A percentile compares a stretch with the other conserved stretches of the same genome.
Evolutionary conservation across 53 echinoderm and acorn worm species (phyloP).

Genomic region (Mesocentrotus franciscanus): DNA sequence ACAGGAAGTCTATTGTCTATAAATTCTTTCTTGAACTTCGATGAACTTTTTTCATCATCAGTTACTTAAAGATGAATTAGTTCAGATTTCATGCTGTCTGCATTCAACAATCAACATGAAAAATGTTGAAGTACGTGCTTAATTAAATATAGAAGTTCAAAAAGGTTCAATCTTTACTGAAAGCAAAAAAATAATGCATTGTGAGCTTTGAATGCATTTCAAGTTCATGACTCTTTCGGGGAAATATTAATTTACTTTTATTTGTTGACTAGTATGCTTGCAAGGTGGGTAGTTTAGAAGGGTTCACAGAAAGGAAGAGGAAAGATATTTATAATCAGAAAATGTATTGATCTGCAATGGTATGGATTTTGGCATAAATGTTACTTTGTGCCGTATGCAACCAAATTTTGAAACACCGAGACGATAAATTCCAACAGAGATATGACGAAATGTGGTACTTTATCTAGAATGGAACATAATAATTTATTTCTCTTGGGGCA

Average conservation of each 20-base stretch:
- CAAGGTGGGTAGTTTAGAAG: background rate
- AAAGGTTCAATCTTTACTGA: background rate
- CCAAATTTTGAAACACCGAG: background rate
- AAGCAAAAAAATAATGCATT: background rate
- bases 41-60: background rate
- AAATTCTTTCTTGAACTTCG: background rate
- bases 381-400: background rate
- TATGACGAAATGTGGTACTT: no score
- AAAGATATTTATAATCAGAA: background rate
- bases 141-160: background rate
- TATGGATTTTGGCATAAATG: background rate
- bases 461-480: no score
- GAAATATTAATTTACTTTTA: background rate
- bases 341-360: background rate
- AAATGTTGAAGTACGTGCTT: background rate
- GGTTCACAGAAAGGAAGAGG: background rate
- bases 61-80: background rate
- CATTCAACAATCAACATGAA: background rate
- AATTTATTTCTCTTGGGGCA: no score
- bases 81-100: conserved; percentile 28
- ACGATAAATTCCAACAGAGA: background rate
- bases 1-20: background rate
- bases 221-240: background rate
- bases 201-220: background rate
- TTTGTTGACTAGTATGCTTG: background rate